Percentiles rank a stretch among this genome's conserved stretches.
Conservation (phyloP, 2,113 vertebrate genomes). For the Hemiprocne comata region DNA sequence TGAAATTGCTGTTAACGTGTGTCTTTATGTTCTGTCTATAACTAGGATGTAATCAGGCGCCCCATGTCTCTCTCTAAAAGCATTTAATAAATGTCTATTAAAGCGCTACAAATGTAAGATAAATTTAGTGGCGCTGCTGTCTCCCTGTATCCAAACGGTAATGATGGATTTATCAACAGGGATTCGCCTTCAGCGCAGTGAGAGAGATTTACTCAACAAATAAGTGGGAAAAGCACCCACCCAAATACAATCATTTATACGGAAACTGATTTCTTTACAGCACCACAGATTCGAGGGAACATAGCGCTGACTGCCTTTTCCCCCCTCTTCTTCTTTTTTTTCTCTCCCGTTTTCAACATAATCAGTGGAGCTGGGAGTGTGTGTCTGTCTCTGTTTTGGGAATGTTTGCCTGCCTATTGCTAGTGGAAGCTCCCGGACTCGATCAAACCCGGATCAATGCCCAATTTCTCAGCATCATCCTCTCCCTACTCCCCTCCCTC, state of each 20-base stretch:
- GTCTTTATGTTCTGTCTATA: constrained; percentile 83
- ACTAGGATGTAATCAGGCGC: constrained; percentile 85
- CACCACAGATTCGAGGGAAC: constrained; percentile 13
- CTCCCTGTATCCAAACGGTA: constrained; percentile 80
- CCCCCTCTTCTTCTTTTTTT: not conserved
- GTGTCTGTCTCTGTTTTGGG: not conserved
- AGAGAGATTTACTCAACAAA: constrained; percentile 80
- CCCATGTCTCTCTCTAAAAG: constrained; percentile 85
- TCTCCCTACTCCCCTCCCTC: not conserved
- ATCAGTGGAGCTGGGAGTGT: not conserved
- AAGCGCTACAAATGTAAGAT: constrained; percentile 86
- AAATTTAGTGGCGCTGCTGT: constrained; percentile 84
- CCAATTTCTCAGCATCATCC: constrained; percentile 12
- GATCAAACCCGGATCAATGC: constrained; percentile 28
- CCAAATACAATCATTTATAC: constrained; percentile 76
- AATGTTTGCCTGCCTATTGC: not conserved
- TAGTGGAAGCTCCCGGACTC: constrained; percentile 12
- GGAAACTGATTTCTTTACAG: constrained; percentile 58
- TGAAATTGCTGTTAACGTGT: constrained; percentile 81
- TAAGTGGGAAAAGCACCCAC: constrained; percentile 73
- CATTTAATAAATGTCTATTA: constrained; percentile 91
- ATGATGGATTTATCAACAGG: constrained; percentile 86
- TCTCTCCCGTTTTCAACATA: not conserved
- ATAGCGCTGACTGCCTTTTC: not conserved
- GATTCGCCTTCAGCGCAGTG: constrained; percentile 79